These are phyloP conservation scores for Eueides isabella DNA, from an alignment of 1,140 invertebrate species.

Conservation along the genomic window DNA sequence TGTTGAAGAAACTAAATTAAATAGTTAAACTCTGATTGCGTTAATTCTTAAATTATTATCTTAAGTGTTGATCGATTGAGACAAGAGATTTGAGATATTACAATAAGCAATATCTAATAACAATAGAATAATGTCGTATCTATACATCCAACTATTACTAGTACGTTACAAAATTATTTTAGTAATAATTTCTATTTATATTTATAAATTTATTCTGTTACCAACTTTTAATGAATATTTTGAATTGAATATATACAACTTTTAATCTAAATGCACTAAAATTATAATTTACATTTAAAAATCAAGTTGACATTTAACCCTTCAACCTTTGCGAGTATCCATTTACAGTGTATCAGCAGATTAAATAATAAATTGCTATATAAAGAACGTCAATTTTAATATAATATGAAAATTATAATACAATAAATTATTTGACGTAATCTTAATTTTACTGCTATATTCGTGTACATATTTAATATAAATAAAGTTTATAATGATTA, in stretches of 20 bases:
- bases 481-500: neutral
- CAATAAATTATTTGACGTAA: constrained; percentile 15
- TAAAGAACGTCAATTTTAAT: neutral
- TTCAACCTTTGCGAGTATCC: neutral
- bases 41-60: neutral
- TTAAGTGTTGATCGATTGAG: neutral
- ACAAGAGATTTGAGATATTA: neutral
- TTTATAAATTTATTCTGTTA: too few species aligned
- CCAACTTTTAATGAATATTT: too few species aligned
- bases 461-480: neutral
- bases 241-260: too few species aligned
- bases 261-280: too few species aligned
- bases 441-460: constrained; percentile 5
- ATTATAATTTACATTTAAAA: too few species aligned
- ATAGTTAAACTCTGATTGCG: neutral
- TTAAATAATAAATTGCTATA: neutral
- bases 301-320: neutral
- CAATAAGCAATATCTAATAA: neutral
- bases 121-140: neutral
- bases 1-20: neutral
- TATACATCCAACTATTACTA: neutral
- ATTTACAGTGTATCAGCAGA: neutral
- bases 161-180: neutral
- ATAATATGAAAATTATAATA: neutral
- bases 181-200: too few species aligned